Base-by-base conservation (phyloP, 2,113 vertebrate species). In the Furnarius figulus region DNA sequence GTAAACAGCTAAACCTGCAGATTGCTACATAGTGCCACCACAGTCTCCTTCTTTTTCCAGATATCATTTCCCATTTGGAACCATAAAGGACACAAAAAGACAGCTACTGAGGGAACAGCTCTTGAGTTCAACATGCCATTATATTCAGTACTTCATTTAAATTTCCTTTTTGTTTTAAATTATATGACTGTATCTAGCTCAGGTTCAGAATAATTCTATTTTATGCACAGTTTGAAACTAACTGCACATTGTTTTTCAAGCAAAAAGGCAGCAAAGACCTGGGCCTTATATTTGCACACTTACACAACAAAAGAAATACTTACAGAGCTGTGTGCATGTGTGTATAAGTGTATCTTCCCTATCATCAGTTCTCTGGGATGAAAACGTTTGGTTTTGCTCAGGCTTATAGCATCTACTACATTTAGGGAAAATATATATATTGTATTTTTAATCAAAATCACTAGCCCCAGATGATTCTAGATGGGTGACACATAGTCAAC, bases 401-500 rank as follows among this genome's bases (percentile, higher is more conserved):
- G 19, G 4, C 35, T 37, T 80, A 13, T 28, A 33, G n/a, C 12
- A 27, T 3, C 5, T 59, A 30, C 8, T 49, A 6, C 23, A 18
- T 65, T 87, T 68, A 82, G 22, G 13, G 56, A 87, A 83, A 95
- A 61, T 42, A 63, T 4, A 42, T 42, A 9, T 39, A 46, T 37
- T 3, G 0, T 25, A 23, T 61, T 87, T 87, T 67, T 27, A 68
- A 2, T 8, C 3, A 76, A 81, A 92, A 58, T 2, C 8, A 71
- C 28, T 47, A 49, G 1, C 3, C 63, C 20, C 27, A 42, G 62
- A 14, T 72, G 30, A 35, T 53, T 85, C 85, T 53, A 58, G 24
- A 7, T 8, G 4, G 3, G 6, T 39, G 17, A 39, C 21, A 2
- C 25, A 30, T 3, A 11, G 2, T 71, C 19, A 39, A 12, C 7